Conservation (phyloP, 2,888 invertebrate species). For the Dastarcus helophoroides region DNA sequence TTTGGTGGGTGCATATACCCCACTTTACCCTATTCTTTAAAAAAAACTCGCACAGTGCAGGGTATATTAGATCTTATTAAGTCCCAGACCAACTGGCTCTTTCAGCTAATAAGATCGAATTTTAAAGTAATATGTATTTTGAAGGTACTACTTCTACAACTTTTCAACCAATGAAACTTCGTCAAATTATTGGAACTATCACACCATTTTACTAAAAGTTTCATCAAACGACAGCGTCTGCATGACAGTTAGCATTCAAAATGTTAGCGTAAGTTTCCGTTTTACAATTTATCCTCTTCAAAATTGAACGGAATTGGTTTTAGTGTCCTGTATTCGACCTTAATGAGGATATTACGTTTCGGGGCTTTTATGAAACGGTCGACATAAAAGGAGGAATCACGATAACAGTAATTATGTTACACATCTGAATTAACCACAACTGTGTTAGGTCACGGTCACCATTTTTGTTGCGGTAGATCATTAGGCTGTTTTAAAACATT, state of each 20-base stretch:
- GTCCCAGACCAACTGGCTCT: neutral
- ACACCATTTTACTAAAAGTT: conserved; percentile 48
- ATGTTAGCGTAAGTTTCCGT: conserved; percentile 49
- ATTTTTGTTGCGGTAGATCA: too few species aligned
- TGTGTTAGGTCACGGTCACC: too few species aligned
- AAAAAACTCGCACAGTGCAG: too few species aligned
- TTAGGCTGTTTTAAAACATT: too few species aligned
- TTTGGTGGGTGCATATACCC: too few species aligned
- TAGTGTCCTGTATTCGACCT: conserved; percentile 81
- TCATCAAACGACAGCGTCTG: conserved; percentile 54
- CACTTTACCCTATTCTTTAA: too few species aligned
- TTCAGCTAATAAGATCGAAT: conserved; percentile 1
- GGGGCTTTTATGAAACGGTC: conserved; percentile 70
- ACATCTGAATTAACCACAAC: too few species aligned
- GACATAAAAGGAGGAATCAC: conserved; percentile 67
- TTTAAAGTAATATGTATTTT: conserved; percentile 30
- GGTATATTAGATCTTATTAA: too few species aligned
- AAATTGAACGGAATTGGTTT: conserved; percentile 22
- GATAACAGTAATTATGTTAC: conserved; percentile 62
- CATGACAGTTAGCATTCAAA: conserved; percentile 69
- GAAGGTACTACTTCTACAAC: conserved; percentile 43
- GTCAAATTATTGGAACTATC: conserved; percentile 21
- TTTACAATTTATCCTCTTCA: neutral
- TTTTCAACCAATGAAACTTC: conserved; percentile 27
- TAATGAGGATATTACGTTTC: conserved; percentile 64